Conservation (phyloP, 2,888 invertebrate genomes). For the Aleiodes leptofemur region DNA sequence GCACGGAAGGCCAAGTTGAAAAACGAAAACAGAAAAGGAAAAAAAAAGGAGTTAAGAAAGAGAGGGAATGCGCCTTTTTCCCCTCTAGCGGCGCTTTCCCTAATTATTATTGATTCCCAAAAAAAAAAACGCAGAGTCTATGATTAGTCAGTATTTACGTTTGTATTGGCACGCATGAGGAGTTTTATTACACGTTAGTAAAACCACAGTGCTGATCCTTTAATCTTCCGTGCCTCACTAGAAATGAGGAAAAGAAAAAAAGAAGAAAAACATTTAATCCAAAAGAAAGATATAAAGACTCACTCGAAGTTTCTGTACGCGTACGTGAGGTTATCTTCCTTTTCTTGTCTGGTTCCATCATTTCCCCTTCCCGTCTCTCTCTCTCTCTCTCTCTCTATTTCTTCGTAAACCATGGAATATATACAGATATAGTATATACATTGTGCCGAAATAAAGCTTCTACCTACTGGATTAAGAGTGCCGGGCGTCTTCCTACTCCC, state of each 20-base stretch:
- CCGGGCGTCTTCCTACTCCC: constrained; percentile 42
- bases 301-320: constrained; percentile 43
- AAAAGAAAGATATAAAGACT: constrained; percentile 40
- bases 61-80: constrained; percentile 28
- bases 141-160: constrained; percentile 1
- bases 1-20: constrained; percentile 24
- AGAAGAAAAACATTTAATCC: constrained; percentile 44
- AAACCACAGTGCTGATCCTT: constrained; percentile 26
- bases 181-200: constrained; percentile 25
- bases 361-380: constrained; percentile 17
- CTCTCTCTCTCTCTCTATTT: constrained; percentile 12
- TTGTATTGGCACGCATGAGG: constrained; percentile 45
- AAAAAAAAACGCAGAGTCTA: too few relatives aligned
- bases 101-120: constrained; percentile 10
- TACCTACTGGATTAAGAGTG: constrained; percentile 56
- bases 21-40: constrained; percentile 1
- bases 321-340: constrained; percentile 26
- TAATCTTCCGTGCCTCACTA: constrained; percentile 29
- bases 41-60: neutral
- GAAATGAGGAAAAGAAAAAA: constrained; percentile 27
- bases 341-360: constrained; percentile 53
- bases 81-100: constrained; percentile 38
- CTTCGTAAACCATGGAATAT: constrained; percentile 24
- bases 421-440: constrained; percentile 17
- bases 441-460: constrained; percentile 51